Conservation (phyloP, 2,113 vertebrate species). For the Henicopernis longicauda region DNA sequence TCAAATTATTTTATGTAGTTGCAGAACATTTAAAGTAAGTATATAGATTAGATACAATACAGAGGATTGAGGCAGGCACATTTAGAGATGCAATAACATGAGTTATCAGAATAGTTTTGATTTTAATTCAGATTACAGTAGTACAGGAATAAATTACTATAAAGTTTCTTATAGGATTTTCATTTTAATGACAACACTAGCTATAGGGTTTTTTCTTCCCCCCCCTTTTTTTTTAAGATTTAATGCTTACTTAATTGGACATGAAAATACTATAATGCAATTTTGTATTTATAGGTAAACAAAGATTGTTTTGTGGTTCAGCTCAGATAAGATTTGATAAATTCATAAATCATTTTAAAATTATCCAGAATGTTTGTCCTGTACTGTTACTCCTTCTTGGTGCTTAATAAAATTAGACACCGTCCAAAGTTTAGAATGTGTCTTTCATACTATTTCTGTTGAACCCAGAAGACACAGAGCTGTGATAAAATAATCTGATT, state of each 20-base stretch:
- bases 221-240: background rate
- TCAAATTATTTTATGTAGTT: conserved; percentile 12
- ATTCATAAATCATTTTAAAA: background rate
- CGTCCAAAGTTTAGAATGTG: background rate
- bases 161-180: background rate
- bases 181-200: background rate
- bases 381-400: background rate
- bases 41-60: background rate
- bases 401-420: background rate
- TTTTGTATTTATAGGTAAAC: background rate
- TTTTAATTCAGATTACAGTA: background rate
- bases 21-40: conserved; percentile 10
- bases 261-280: background rate
- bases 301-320: background rate
- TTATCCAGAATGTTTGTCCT: background rate
- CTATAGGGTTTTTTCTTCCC: background rate
- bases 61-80: background rate
- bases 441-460: background rate
- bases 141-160: background rate
- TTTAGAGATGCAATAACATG: background rate
- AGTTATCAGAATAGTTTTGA: background rate
- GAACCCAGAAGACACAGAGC: background rate
- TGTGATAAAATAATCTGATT: background rate
- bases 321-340: background rate
- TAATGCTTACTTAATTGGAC: background rate